Base-by-base conservation (phyloP, 2,113 vertebrate species). In the Apus apus region DNA sequence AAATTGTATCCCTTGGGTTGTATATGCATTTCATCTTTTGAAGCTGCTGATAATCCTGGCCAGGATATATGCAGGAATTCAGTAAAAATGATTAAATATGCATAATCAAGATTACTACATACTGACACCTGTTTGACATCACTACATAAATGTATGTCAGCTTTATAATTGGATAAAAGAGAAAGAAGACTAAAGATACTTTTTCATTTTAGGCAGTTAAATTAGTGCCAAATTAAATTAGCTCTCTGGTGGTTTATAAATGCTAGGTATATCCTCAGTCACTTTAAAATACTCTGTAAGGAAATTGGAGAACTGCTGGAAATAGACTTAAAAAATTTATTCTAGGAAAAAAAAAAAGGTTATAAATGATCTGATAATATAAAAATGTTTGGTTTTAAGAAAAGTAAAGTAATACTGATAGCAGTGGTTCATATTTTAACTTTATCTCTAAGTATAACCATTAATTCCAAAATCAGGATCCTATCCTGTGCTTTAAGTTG, bases 61-160 rank as follows among this genome's bases (percentile, higher is more conserved):
- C 48, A 87, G 77, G 87, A 97, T 93, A 58, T 86, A 53, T 65
- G 68, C 57, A 81, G 17, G 61, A 46, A 38, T 84, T 95, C 90
- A 91, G 73, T 91, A 90, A 89, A 94, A 96, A 81, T 12, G 96
- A 94, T 82, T 84, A 85, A 83, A 56, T 94, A 40, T 80, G 26
- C 32, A 78, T 93, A 91, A 89, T 95, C 58, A 62, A 87, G 60
- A 34, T 51, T 79, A 85, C 80, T 94, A 62, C 29, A 19, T 40
- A 70, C 46, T 90, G 70, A 96, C 81, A 92, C 5, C n/a, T 91
- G 76, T 95, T 96, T 92, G 67, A 56, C 40, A 91, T 50, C 43
- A 48, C 27, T 91, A 30, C 50, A 15, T 67, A 79, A 67, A 83
- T 93, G 54, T 61, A 36, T 89, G 48, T 67, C 86, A 87, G 34